Conservation (phyloP, 2,797 vertebrate genomes). For the Pygocentrus nattereri region DNA sequence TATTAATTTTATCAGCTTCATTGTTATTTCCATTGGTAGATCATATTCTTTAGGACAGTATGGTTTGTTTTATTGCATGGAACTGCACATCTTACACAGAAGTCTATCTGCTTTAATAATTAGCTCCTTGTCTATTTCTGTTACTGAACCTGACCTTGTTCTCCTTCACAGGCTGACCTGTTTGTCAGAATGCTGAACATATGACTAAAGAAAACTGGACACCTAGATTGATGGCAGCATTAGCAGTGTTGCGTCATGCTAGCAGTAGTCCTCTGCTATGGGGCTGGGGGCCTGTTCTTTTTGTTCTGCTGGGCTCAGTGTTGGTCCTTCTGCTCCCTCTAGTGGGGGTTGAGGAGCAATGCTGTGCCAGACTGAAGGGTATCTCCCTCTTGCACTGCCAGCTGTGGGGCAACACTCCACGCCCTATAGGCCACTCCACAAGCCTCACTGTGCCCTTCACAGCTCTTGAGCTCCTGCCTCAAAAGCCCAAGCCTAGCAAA, state of each 20-base stretch:
- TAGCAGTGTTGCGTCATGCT: constrained; percentile 70
- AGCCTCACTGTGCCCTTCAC: constrained; percentile 87
- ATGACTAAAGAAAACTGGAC: constrained; percentile 26
- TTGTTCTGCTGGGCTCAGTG: constrained; percentile 82
- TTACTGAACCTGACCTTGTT: not conserved
- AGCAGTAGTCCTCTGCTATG: constrained; percentile 73
- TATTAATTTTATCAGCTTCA: no score
- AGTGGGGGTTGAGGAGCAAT: constrained; percentile 82
- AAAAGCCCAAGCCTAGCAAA: constrained; percentile 82
- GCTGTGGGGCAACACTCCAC: constrained; percentile 68
- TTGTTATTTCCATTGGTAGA: no score
- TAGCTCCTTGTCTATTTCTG: not conserved
- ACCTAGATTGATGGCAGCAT: constrained; percentile 70
- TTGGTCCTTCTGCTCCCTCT: constrained; percentile 84
- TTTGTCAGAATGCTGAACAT: constrained; percentile 54
- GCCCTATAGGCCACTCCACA: constrained; percentile 77
- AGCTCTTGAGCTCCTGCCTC: constrained; percentile 81
- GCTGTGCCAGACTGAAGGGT: constrained; percentile 78
- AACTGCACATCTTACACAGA: no score
- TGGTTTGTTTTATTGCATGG: no score
- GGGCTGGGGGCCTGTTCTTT: constrained; percentile 84
- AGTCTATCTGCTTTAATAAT: not conserved
- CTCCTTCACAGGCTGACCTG: not conserved
- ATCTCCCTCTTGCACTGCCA: constrained; percentile 82
- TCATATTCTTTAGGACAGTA: no score